Evolutionary conservation across 1,140 invertebrate species (phyloP), one percentile per base, ranked within the genome.

Genomic region (Temnothorax longispinosus): DNA sequence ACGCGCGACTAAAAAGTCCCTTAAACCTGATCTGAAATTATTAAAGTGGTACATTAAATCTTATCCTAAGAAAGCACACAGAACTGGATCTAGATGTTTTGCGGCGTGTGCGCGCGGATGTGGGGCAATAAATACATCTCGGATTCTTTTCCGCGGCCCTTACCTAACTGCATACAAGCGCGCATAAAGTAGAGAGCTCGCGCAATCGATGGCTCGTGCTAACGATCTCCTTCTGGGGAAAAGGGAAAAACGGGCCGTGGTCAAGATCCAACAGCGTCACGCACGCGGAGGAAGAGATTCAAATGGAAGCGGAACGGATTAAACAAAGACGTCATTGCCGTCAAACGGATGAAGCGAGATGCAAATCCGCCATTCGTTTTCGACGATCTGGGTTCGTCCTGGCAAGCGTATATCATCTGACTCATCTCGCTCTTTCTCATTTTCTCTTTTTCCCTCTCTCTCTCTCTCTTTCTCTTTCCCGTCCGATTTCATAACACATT

Each of bases 21-120:
- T 60, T 74, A 82, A 82, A 84, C 67, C 69, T 41, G 69, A 84
- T 84, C 54, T 84, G 27, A 84, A 84, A 74, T 84, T 74, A 84
- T 74, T 84, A 74, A 58, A 82, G 41, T 15, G 32, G 27, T 21
- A 27, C 18, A 18, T 54, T 74, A 74, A 84, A 50, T 84, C 41
- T 74, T 0, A 69, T 27, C 11, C 18, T n/a, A 60, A 82, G 74
- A 4, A 52, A 74, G 10, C 5, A 52, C n/a, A 11, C 27, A 77
- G 18, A 64, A 54, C 41, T 76, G 35, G 58, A 67, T 88, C 50
- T 62, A 27, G 64, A 88, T 72, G 58, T 75, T 65, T 56, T 56
- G 72, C 21, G 62, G 10, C 5, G 50, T 27, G 38, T 15, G 47
- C 18, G 50, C n/a, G 74, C 64, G 67, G 72, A 84, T 76, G 72